phyloP scores from a whole-genome alignment of 2,113 vertebrate genomes.

The Thunnus maccoyii region DNA sequence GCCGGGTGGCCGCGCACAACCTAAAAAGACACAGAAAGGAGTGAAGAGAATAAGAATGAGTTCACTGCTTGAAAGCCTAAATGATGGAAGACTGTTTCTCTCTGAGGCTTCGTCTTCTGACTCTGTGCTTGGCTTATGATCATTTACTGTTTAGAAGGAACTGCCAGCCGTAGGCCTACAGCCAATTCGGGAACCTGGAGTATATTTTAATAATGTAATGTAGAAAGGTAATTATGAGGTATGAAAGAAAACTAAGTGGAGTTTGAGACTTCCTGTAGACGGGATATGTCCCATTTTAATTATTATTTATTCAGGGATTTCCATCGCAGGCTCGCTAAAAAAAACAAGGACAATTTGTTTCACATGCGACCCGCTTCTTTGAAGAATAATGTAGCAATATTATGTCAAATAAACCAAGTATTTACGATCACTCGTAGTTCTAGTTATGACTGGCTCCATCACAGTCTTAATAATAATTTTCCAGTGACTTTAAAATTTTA shows the following conservation, averaged over 20 bases:
- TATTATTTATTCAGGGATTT: constrained; percentile 35
- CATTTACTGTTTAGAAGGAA: constrained; percentile 4
- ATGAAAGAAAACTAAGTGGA: constrained; percentile 12
- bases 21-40: constrained; percentile 60
- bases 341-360: constrained; percentile 19
- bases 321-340: background rate
- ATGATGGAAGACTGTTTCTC: background rate
- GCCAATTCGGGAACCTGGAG: constrained; percentile 2
- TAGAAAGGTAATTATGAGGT: constrained; percentile 34
- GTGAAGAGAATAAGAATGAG: constrained; percentile 2
- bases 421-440: background rate
- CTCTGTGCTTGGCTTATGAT: background rate
- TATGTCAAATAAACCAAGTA: constrained; percentile 8
- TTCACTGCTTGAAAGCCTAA: constrained; percentile 1
- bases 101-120: background rate
- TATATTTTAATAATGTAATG: constrained; percentile 36
- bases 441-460: constrained; percentile 11
- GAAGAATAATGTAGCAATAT: constrained; percentile 1
- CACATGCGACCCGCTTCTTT: constrained; percentile 4
- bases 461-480: constrained; percentile 15
- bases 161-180: constrained; percentile 15
- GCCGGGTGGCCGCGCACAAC: constrained; percentile 76
- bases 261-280: constrained; percentile 14
- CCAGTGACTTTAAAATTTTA: constrained; percentile 1
- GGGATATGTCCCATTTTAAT: constrained; percentile 20